Conservation (phyloP, 2,888 invertebrate species). For the Drosophila kanekoi region DNA sequence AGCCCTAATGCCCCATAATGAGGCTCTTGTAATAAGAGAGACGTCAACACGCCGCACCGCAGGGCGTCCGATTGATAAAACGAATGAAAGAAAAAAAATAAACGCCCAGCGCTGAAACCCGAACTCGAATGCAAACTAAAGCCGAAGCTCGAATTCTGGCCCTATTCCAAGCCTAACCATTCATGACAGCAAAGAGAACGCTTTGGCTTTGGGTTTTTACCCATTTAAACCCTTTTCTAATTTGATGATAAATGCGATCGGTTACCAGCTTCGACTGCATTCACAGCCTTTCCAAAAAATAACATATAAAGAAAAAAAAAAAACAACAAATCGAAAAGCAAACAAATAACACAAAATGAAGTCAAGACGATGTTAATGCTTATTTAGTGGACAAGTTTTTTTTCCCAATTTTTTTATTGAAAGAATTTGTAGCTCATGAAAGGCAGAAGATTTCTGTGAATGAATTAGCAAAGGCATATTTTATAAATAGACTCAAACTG, state of each 20-base stretch:
- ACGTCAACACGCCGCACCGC: constrained; percentile 76
- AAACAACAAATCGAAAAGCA: constrained; percentile 7
- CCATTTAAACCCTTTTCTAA: neutral
- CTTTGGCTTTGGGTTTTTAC: constrained; percentile 2
- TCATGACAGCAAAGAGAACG: constrained; percentile 32
- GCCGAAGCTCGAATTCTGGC: constrained; percentile 2
- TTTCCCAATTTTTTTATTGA: constrained; percentile 1
- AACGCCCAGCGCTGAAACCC: constrained; percentile 5
- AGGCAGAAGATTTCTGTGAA: constrained; percentile 33
- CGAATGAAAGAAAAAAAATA: too few species aligned
- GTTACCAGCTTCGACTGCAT: constrained; percentile 56
- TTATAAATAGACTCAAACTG: constrained; percentile 4
- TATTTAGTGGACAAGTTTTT: constrained; percentile 72
- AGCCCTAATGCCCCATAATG: constrained; percentile 75
- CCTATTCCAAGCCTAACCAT: constrained; percentile 21
- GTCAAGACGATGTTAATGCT: constrained; percentile 67
- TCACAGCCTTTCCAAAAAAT: constrained; percentile 23
- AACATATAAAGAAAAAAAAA: constrained; percentile 29
- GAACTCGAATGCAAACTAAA: neutral
- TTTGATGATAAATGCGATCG: constrained; percentile 73
- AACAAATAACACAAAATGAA: constrained; percentile 47
- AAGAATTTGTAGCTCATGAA: constrained; percentile 8
- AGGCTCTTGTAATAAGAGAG: constrained; percentile 75
- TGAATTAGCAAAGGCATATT: constrained; percentile 35
- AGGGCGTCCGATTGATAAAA: constrained; percentile 76